These are phyloP conservation scores for Tragelaphus imberbis DNA, from an alignment of 2,113 vertebrate genomes.

Conservation along the genomic window DNA sequence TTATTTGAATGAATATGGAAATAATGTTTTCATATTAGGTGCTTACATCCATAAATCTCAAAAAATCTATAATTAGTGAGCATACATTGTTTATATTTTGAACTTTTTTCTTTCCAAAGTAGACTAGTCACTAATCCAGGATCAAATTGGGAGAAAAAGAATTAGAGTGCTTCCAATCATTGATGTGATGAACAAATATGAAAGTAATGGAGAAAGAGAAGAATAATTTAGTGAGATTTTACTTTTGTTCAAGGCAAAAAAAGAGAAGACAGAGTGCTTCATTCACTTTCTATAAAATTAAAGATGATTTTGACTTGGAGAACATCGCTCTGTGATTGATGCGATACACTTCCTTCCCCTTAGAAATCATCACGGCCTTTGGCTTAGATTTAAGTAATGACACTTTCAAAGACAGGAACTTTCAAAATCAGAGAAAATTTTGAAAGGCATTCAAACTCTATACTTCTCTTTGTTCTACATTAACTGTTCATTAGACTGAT, in stretches of 20 bases:
- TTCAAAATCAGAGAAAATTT: slow-evolving; percentile 23
- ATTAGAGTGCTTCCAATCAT: background rate
- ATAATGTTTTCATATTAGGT: slow-evolving; percentile 35
- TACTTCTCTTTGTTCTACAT: slow-evolving; percentile 10
- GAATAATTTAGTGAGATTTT: slow-evolving; percentile 33
- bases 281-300: slow-evolving; percentile 44
- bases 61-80: background rate
- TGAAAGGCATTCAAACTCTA: slow-evolving; percentile 35
- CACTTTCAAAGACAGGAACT: background rate
- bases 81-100: slow-evolving; percentile 34
- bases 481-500: background rate
- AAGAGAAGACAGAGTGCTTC: background rate
- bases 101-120: slow-evolving; percentile 24
- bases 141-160: background rate
- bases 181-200: background rate
- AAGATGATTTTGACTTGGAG: slow-evolving; percentile 26
- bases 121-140: background rate
- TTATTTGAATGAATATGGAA: slow-evolving; percentile 31
- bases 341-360: background rate
- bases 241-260: slow-evolving; percentile 41
- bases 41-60: no score
- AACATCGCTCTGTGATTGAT: slow-evolving; percentile 25
- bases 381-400: slow-evolving; percentile 29
- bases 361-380: slow-evolving; percentile 6
- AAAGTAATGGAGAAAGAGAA: background rate